A percentile compares a stretch with the other conserved stretches of the same genome.
Evolutionary conservation across 2,797 vertebrate species (phyloP).

Genomic region (Crotalus adamanteus): DNA sequence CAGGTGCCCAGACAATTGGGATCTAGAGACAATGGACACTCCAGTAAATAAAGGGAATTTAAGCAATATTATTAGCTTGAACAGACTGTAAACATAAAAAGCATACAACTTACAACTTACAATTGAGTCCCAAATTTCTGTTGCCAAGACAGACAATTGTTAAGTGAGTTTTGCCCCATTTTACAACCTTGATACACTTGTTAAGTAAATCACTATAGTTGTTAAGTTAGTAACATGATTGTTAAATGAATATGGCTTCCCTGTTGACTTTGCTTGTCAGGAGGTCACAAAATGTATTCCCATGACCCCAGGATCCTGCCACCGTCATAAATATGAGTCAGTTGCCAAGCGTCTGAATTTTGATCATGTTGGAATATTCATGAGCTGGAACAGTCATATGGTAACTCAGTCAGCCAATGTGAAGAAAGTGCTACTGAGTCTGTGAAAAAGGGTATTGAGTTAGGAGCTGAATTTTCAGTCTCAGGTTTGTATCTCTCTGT

Average conservation of each 20-base stretch:
- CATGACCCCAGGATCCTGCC: neutral
- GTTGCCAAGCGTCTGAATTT: too few relatives aligned
- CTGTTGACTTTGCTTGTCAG: neutral
- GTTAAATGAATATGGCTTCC: too few relatives aligned
- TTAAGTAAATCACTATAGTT: neutral
- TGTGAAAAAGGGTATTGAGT: too few relatives aligned
- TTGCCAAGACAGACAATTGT: neutral
- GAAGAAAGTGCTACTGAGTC: too few relatives aligned
- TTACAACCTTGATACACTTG: neutral
- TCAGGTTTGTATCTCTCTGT: too few relatives aligned
- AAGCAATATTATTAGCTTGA: neutral
- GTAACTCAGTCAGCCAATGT: too few relatives aligned
- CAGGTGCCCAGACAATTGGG: neutral
- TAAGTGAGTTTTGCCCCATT: neutral
- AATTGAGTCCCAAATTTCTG: neutral
- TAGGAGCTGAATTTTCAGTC: too few relatives aligned
- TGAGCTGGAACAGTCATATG: too few relatives aligned
- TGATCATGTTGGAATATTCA: too few relatives aligned
- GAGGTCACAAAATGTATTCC: neutral
- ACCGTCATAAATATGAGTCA: neutral
- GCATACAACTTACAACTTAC: neutral
- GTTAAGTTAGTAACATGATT: neutral
- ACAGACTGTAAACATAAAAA: neutral
- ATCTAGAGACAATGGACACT: neutral
- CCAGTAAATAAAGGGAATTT: neutral